These are phyloP conservation scores for Sinopyrophorus schimmeli DNA, from an alignment of 2,888 invertebrate species.

Conservation along the genomic window DNA sequence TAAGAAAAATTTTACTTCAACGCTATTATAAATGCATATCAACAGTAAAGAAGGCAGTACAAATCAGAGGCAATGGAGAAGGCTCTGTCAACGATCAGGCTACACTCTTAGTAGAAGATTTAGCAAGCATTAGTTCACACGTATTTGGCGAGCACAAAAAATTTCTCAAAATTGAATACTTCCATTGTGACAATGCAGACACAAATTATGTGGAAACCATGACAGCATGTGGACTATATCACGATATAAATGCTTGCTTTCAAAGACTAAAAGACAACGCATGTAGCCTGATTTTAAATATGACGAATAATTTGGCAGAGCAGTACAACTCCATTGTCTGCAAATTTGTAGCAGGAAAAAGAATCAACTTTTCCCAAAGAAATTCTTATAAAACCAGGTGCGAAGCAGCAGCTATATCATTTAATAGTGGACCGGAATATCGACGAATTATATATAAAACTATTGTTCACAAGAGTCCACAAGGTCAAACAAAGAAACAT, in stretches of 20 bases:
- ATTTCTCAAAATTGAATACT: not conserved
- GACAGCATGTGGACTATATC: not conserved
- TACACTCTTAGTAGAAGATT: too few species aligned
- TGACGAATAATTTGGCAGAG: slow-evolving; percentile 1
- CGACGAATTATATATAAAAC: not conserved
- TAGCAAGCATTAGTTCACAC: too few species aligned
- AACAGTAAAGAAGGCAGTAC: too few species aligned
- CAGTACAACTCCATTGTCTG: not conserved
- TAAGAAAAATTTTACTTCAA: too few species aligned
- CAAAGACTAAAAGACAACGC: not conserved
- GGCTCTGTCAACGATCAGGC: too few species aligned
- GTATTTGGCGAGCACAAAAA: too few species aligned
- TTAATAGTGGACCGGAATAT: not conserved
- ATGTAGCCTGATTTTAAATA: not conserved
- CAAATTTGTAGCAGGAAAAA: not conserved
- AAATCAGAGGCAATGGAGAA: too few species aligned
- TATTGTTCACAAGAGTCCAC: not conserved
- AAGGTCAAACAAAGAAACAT: not conserved
- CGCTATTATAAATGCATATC: too few species aligned
- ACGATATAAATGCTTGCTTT: not conserved
- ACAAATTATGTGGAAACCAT: not conserved
- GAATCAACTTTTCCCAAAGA: slow-evolving; percentile 1
- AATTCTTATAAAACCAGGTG: not conserved
- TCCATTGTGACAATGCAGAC: not conserved
- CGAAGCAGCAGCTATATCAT: not conserved